Base-by-base conservation (phyloP, 2,888 invertebrate species). In the Amaurobius ferox region DNA sequence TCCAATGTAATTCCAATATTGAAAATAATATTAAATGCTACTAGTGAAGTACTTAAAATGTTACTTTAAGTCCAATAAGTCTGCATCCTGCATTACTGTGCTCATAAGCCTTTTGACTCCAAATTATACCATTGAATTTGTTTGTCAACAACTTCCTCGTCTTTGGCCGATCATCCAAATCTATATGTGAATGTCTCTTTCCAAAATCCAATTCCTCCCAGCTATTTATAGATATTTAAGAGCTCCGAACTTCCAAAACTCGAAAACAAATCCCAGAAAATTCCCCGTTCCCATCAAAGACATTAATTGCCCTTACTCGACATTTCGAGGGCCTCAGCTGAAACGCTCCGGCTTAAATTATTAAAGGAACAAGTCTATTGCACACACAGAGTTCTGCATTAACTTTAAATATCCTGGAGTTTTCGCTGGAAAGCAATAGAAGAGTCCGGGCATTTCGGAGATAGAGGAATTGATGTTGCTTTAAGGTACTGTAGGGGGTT, bases 261-360 rank as follows among this genome's bases (percentile, higher is more conserved):
- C 44, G 13, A 44, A 44, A 44, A 44, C 44, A 44, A 44, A 44
- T 44, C 44, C 44, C 16, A 44, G 44, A 44, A 44, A 44, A 44
- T 44, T 44, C 16, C 16, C 44, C 11, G 6, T 44, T 16, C 44
- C 44, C 9, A 7, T 35, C 9, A 44, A 44, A 44, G 44, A 44
- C 44, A 44, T 44, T 44, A 44, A 44, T 44, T 44, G 44, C 44
- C 16, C 16, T 44, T 44, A 44, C 44, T 44, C 6, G 44, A 44
- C 44, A 44, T 44, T 44, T 16, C 16, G 44, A 44, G 44, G 44
- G 16, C 44, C 16, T 16, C 44, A 16, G 2, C 44, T 44, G 44
- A 44, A 44, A 16, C 16, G 16, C 13, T 16, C 2, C 11, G 16
- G 44, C 44, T 44, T 44, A 16, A 44, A 44, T 44, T 44, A 44